A percentile compares a stretch with the other conserved stretches of the same genome.
phyloP scores from a whole-genome alignment of 2,888 invertebrate genomes.

The Erebia aethiops region DNA sequence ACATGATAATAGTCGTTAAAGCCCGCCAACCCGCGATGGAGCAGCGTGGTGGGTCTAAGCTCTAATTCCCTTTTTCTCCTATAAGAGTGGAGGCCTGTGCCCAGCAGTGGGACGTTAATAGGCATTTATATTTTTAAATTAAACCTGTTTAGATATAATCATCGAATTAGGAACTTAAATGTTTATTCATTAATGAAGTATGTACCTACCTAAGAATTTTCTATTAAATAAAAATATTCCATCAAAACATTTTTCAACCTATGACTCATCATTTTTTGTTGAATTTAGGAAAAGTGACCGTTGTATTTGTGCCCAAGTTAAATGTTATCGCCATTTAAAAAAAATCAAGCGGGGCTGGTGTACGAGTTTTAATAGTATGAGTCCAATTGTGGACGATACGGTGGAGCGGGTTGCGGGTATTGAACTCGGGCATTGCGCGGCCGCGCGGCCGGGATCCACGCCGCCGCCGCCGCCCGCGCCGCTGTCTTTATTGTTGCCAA shows the following conservation, averaged over 20 bases:
- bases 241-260: not conserved
- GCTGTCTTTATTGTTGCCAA: not conserved
- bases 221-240: not conserved
- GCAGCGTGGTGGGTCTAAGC: too few species aligned
- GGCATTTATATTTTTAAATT: too few species aligned
- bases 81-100: too few species aligned
- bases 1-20: too few species aligned
- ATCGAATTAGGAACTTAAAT: too few species aligned
- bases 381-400: constrained; percentile 61
- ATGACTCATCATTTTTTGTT: not conserved
- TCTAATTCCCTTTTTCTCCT: too few species aligned
- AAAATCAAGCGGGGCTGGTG: constrained; percentile 3
- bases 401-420: constrained; percentile 68
- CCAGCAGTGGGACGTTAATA: too few species aligned
- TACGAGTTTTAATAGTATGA: constrained; percentile 47
- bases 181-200: too few species aligned
- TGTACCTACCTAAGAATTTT: too few species aligned
- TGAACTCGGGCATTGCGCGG: constrained; percentile 64
- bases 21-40: too few species aligned
- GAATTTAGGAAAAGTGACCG: not conserved
- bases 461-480: constrained; percentile 47
- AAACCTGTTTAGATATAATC: too few species aligned
- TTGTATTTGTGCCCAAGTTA: not conserved
- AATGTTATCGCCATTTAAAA: not conserved
- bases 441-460: constrained; percentile 45